Conservation (phyloP, 2,113 vertebrate species). For the Prinia subflava region DNA sequence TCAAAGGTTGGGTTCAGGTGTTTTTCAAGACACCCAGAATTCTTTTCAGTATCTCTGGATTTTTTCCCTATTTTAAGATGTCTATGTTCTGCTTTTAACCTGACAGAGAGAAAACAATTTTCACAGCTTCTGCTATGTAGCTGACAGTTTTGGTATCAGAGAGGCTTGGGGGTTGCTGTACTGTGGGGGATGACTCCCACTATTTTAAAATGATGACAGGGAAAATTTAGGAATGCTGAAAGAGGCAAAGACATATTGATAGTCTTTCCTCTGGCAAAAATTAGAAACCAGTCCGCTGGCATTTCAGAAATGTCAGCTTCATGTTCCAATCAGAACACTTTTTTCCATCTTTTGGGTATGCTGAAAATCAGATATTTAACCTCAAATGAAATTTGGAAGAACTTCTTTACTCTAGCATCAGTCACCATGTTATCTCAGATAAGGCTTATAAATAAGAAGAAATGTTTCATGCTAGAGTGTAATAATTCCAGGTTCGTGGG, state of each 20-base stretch:
- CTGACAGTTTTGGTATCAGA: neutral
- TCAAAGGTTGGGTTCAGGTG: neutral
- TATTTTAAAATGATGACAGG: neutral
- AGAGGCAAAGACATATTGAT: neutral
- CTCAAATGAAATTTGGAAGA: neutral
- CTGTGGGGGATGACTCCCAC: neutral
- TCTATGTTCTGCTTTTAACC: neutral
- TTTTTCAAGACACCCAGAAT: neutral
- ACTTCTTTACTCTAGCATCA: neutral
- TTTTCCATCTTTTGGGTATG: neutral
- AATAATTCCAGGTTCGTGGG: neutral
- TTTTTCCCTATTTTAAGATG: neutral
- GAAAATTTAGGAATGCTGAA: neutral
- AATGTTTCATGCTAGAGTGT: neutral
- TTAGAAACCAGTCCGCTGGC: neutral
- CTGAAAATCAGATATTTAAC: neutral
- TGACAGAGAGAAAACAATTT: neutral
- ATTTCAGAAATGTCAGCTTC: neutral
- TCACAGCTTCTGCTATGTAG: neutral
- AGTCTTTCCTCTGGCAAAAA: neutral
- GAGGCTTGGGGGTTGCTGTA: neutral
- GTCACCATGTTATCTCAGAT: neutral
- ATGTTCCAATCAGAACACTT: neutral
- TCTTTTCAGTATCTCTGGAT: neutral
- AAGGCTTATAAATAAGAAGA: neutral